These are phyloP conservation scores for Maconellicoccus hirsutus DNA, from an alignment of 1,140 invertebrate species.

Conservation along the genomic window DNA sequence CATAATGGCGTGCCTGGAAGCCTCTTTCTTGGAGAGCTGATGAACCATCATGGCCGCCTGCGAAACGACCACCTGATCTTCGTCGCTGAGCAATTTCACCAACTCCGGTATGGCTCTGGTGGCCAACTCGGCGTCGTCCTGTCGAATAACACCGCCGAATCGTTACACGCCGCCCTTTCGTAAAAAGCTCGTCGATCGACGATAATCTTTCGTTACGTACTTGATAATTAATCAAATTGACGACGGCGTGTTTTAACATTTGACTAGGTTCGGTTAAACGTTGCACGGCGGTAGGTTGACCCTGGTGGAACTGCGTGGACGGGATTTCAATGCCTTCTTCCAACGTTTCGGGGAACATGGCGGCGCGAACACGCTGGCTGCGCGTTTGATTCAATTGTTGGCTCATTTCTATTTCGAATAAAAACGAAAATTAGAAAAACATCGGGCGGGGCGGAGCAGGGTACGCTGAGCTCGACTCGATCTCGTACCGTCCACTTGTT, in stretches of 20 bases:
- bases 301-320: conserved; percentile 86
- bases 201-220: conserved; percentile 37
- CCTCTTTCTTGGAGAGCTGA: conserved; percentile 96
- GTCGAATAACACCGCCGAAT: conserved; percentile 23
- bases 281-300: conserved; percentile 90
- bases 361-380: conserved; percentile 87
- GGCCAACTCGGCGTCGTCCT: conserved; percentile 91
- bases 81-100: conserved; percentile 94
- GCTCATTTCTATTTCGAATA: conserved; percentile 62
- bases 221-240: conserved; percentile 99
- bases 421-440: neutral
- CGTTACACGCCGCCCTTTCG: neutral
- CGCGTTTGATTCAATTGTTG: conserved; percentile 89
- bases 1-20: conserved; percentile 97
- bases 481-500: conserved; percentile 75
- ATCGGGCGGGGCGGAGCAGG: too few relatives aligned
- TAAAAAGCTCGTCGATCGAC: neutral
- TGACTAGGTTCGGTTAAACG: conserved; percentile 90
- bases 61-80: conserved; percentile 94
- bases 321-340: conserved; percentile 95
- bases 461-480: too few relatives aligned
- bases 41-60: conserved; percentile 99
- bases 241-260: conserved; percentile 93
- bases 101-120: conserved; percentile 95
- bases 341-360: conserved; percentile 96